Base-by-base conservation (phyloP, 2,113 vertebrate species). In the Willisornis vidua region DNA sequence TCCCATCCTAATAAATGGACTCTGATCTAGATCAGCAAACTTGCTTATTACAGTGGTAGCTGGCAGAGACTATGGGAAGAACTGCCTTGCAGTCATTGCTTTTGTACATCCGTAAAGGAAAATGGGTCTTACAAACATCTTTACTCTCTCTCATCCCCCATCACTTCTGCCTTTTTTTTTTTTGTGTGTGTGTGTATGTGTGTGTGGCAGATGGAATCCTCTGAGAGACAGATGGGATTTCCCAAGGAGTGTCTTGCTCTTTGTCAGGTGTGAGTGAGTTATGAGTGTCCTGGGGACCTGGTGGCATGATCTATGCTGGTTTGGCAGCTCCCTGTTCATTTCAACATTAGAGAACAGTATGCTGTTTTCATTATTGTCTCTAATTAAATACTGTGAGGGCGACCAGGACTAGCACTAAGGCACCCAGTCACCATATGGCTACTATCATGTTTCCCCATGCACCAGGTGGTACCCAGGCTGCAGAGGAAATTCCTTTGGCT, bases 371-470 rank as follows among this genome's bases (percentile, higher is more conserved):
- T 83, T 91, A 52, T n/a, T 72, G 37, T 31, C 19, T 91, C 62
- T 88, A 76, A 83, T 79, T 68, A 91, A 87, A 85, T 76, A 37
- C 31, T 61, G 49, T 82, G 59, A 87, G 35, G 28, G 48, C 59
- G 59, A 68, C 54, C 81, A 91, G 66, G n/a, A 37, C 39, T 45
- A 73, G 48, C 35, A 61, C 16, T 68, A 57, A 58, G n/a, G 37
- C 45, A 76, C 15, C 9, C 63, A 73, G 71, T 28, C 24, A 37
- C 55, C 25, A 10, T 65, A 45, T 24, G 24, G 66, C 28, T 65
- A 28, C n/a, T 65, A 79, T 43, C 45, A 49, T 9, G 16, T 45
- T 93, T 90, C 49, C 37, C 45, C 33, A 25, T 75, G 33, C 14
- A 75, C 26, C 45, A 68, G 13, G 35, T 33, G 20, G 14, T 71